Conservation (phyloP, 2,888 invertebrate species). For the Bugula neritina region DNA sequence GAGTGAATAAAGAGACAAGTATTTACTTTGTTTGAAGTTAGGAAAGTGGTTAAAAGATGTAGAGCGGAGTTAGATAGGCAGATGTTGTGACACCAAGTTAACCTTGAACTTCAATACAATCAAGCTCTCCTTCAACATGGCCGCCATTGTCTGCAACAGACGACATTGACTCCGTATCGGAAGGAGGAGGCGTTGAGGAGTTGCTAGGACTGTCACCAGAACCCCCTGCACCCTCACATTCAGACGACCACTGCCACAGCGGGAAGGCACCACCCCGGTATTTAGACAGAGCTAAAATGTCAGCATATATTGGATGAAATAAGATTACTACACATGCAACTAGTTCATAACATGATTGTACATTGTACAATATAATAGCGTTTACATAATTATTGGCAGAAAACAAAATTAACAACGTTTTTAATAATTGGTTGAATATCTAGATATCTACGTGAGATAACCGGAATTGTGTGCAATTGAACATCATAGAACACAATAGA, state of each 20-base stretch:
- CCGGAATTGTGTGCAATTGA: too few relatives aligned
- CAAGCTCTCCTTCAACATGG: not conserved
- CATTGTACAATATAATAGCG: not conserved
- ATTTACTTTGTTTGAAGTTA: too few relatives aligned
- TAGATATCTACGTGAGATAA: too few relatives aligned
- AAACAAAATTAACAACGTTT: too few relatives aligned
- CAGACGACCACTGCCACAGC: constrained; percentile 16
- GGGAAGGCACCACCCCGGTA: constrained; percentile 21
- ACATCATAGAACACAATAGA: too few relatives aligned
- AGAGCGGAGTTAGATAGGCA: not conserved
- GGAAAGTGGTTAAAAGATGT: not conserved
- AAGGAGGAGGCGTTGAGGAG: not conserved
- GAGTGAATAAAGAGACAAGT: too few relatives aligned
- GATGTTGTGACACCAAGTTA: not conserved
- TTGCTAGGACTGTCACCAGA: not conserved
- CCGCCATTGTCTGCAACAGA: not conserved
- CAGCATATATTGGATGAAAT: too few relatives aligned
- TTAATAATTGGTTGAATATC: too few relatives aligned
- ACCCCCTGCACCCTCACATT: not conserved
- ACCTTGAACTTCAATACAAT: not conserved
- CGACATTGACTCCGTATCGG: not conserved
- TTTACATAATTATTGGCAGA: too few relatives aligned
- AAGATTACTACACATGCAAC: too few relatives aligned
- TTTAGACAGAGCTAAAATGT: constrained; percentile 15
- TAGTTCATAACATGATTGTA: not conserved